Evolutionary conservation across 1,140 invertebrate genomes (phyloP).

Genomic region (Neoseiulus cucumeris): DNA sequence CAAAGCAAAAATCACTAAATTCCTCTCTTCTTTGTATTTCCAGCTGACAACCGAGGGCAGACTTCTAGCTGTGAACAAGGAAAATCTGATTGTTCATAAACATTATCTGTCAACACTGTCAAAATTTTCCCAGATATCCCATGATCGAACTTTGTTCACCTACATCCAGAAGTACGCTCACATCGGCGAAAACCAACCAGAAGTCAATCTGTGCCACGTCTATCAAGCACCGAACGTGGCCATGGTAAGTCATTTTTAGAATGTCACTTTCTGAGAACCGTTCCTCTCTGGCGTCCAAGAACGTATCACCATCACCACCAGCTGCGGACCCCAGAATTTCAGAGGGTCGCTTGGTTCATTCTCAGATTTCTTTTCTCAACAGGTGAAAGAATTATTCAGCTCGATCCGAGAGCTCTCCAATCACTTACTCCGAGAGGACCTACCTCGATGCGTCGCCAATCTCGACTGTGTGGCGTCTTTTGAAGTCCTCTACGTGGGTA

Average conservation of each 20-base stretch:
- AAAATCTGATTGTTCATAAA: conserved; percentile 2
- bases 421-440: not conserved
- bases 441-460: not conserved
- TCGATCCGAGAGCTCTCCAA: not conserved
- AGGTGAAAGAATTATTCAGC: not conserved
- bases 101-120: conserved; percentile 3
- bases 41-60: conserved; percentile 5
- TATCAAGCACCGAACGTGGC: conserved; percentile 6
- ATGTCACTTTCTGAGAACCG: too few species aligned
- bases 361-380: not conserved
- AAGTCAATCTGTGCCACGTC: conserved; percentile 3
- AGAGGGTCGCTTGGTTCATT: not conserved
- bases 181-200: not conserved
- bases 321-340: not conserved
- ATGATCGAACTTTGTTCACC: conserved; percentile 3
- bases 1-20: not conserved
- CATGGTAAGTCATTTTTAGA: not conserved
- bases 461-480: not conserved
- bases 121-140: conserved; percentile 7
- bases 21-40: not conserved
- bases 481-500: not conserved
- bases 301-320: not conserved
- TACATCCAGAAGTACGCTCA: conserved; percentile 10
- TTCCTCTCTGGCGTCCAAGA: not conserved
- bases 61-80: not conserved